Base-by-base conservation (phyloP, 2,888 invertebrate genomes). In the Seira ritae region DNA sequence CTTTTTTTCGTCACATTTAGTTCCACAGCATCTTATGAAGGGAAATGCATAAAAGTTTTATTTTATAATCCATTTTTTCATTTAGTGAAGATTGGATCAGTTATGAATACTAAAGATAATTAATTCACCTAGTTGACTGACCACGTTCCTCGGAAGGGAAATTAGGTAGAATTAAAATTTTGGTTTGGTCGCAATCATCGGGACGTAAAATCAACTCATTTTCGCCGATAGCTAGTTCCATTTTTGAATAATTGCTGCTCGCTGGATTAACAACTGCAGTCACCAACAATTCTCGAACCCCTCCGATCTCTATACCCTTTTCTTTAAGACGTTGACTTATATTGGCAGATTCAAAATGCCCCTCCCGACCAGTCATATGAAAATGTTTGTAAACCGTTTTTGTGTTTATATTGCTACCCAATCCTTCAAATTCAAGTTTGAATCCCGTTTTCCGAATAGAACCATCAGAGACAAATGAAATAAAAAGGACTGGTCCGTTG, bases 341-440 rank as follows among this genome's bases (percentile, higher is more conserved):
- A 22, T 84, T 84, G 8, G 65, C 23, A 6, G 60, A 69, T 10
- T 60, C 22, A 65, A 85, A 76, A 10, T 76, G 50, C 19, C 76
- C 80, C 31, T 24, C 46, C 65, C 19, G 22, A 2, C 80, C 70
- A 2, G 82, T 74, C 23, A 85, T 37, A 60, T 84, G 85, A 67
- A 78, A 84, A 22, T 85, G 85, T 20, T 78, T 60, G 23, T 76
- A 85, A 12, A 20, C 15, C 15, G 65, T 66, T 55, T 60, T 74
- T 4, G 62, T 60, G 8, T 80, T 60, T 4, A 62, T 62, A 31
- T 85, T 84, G 22, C 23, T 77, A 17, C 85, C 85, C 12, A 82
- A 31, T 20, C 85, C 85, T 65, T 85, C 85, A 65, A 74, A 85
- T n/a, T 84, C 78, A 1, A 85, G 20, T 10, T 62, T 66, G 70